Conservation (phyloP, 1,140 invertebrate species). For the Drosophila varians region DNA sequence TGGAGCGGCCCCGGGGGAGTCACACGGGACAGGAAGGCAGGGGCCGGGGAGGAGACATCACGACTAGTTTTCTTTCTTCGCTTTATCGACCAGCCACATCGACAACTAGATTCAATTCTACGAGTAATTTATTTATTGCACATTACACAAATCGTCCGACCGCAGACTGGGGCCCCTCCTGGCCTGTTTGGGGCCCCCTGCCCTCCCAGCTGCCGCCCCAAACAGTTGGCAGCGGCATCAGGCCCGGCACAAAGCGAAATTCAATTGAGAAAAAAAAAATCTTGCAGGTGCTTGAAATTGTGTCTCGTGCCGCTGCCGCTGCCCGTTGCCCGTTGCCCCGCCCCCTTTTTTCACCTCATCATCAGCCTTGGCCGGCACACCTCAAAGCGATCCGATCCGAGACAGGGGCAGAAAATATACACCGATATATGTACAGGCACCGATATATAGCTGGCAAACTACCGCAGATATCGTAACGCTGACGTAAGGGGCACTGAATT, state of each 20-base stretch:
- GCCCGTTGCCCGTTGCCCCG: not conserved
- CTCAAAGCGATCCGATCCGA: slow-evolving; percentile 45
- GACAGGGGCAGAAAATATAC: not conserved
- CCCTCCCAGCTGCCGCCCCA: not conserved
- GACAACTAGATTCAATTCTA: slow-evolving; percentile 70
- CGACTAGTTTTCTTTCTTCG: slow-evolving; percentile 64
- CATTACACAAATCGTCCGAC: slow-evolving; percentile 68
- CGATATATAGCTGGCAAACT: not conserved
- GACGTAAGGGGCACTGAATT: slow-evolving; percentile 73
- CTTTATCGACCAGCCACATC: slow-evolving; percentile 55
- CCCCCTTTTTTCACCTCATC: not conserved
- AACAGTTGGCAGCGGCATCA: slow-evolving; percentile 56
- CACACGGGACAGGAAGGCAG: not conserved
- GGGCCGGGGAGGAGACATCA: slow-evolving; percentile 15
- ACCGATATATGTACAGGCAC: not conserved
- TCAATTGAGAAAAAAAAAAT: slow-evolving; percentile 67
- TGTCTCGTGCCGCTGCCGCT: slow-evolving; percentile 53
- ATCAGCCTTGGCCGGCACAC: slow-evolving; percentile 45
- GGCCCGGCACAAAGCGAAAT: slow-evolving; percentile 57
- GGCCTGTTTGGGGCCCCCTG: not conserved
- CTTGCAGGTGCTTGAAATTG: slow-evolving; percentile 69
- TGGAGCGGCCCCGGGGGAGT: not conserved
- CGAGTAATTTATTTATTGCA: slow-evolving; percentile 72
- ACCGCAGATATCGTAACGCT: slow-evolving; percentile 57
- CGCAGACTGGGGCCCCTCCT: slow-evolving; percentile 17